Evolutionary conservation across 2,113 vertebrate species (phyloP).

Genomic region (Ursus arctos): DNA sequence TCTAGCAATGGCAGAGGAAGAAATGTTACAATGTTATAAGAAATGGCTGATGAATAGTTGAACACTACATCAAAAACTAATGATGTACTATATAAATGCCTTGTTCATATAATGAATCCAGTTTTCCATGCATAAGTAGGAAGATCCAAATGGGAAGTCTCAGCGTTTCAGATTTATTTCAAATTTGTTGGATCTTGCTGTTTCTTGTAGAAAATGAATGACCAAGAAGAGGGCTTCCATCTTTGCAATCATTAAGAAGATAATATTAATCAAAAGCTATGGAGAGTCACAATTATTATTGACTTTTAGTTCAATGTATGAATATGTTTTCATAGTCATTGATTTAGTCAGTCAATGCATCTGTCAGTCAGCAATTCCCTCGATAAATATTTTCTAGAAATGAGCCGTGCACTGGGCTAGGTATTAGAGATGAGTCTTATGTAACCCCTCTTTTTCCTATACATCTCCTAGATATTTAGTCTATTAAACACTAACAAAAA

Average conservation of each 20-base stretch:
- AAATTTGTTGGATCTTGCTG: not conserved
- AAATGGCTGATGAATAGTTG: not conserved
- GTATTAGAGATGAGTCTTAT: not conserved
- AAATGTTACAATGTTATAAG: not conserved
- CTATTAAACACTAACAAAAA: not conserved
- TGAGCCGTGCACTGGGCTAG: not conserved
- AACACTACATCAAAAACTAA: not conserved
- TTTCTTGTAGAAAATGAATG: not conserved
- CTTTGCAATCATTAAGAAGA: not conserved
- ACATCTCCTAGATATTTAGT: not conserved
- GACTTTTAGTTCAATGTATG: not conserved
- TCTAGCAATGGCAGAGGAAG: not conserved
- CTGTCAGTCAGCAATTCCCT: not conserved
- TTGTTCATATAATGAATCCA: not conserved
- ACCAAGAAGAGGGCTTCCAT: not conserved
- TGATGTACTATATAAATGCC: not conserved
- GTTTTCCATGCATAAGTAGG: not conserved
- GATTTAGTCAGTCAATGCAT: not conserved
- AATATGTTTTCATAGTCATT: not conserved
- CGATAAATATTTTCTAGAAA: not conserved
- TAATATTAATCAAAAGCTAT: not conserved
- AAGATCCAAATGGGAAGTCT: not conserved
- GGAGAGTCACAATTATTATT: not conserved
- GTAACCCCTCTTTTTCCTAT: not conserved
- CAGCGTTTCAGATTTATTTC: not conserved